phyloP scores from a whole-genome alignment of 1,140 invertebrate genomes.

The Sitophilus oryzae region DNA sequence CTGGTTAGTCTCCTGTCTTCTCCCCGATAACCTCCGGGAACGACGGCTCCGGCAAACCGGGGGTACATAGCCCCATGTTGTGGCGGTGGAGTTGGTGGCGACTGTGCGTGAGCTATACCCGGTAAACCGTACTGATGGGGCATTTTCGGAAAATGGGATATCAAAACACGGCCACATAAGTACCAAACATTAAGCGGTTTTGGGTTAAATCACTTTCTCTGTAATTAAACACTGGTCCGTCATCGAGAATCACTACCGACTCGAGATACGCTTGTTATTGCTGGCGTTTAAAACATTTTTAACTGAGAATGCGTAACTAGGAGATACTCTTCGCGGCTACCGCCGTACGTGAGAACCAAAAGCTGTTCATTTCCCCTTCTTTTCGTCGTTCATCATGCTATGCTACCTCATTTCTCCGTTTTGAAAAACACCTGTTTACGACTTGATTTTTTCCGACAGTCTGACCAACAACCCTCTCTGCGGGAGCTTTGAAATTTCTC shows the following conservation, averaged over 20 bases:
- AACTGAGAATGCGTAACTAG: conserved; percentile 7
- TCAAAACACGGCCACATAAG: not conserved
- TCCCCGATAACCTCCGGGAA: conserved; percentile 59
- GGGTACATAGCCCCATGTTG: conserved; percentile 54
- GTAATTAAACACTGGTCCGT: not conserved
- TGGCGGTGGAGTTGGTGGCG: conserved; percentile 66
- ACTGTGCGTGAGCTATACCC: conserved; percentile 63
- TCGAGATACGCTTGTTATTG: not conserved
- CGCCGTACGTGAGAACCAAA: conserved; percentile 35
- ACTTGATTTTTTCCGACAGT: conserved; percentile 57
- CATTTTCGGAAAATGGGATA: conserved; percentile 50
- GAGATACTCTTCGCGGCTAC: conserved; percentile 29
- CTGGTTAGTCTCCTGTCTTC: conserved; percentile 82
- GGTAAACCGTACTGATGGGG: conserved; percentile 70
- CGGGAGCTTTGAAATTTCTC: no score
- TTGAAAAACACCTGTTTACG: conserved; percentile 61
- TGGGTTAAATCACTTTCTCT: no score
- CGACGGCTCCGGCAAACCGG: conserved; percentile 46
- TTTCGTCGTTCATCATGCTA: conserved; percentile 22
- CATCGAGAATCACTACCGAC: not conserved
- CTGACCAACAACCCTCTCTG: conserved; percentile 47
- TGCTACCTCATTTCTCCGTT: conserved; percentile 49
- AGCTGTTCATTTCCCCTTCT: conserved; percentile 35
- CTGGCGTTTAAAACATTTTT: conserved; percentile 9
- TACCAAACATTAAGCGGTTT: not conserved